phyloP scores from a whole-genome alignment of 2,888 invertebrate species.

The Agrochola lota region DNA sequence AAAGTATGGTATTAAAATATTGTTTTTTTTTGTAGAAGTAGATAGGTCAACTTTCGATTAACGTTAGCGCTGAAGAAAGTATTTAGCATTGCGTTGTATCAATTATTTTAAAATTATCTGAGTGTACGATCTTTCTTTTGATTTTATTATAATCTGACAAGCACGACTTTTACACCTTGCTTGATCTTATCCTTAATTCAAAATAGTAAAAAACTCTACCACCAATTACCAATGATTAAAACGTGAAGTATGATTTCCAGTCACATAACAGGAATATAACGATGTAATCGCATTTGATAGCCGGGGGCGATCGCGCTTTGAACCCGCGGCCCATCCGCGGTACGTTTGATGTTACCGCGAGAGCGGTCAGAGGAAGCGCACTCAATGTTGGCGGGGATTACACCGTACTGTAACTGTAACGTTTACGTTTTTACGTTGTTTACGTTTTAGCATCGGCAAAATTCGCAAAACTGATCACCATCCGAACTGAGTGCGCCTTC shows the following conservation, averaged over 20 bases:
- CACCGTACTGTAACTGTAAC: slow-evolving; percentile 71
- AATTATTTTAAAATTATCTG: not conserved
- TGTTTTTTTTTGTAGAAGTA: too few species aligned
- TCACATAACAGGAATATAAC: slow-evolving; percentile 58
- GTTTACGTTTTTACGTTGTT: too few species aligned
- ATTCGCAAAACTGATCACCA: too few species aligned
- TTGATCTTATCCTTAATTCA: slow-evolving; percentile 44
- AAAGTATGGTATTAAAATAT: too few species aligned
- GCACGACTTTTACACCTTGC: slow-evolving; percentile 48
- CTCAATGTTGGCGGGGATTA: slow-evolving; percentile 67
- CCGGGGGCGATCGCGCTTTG: slow-evolving; percentile 78
- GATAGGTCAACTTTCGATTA: not conserved
- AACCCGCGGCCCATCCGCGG: slow-evolving; percentile 76
- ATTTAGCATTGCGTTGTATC: not conserved
- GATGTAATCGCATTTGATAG: slow-evolving; percentile 67
- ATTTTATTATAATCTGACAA: slow-evolving; percentile 8
- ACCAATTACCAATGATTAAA: slow-evolving; percentile 63
- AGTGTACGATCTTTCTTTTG: slow-evolving; percentile 4
- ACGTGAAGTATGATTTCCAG: slow-evolving; percentile 59
- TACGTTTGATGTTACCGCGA: slow-evolving; percentile 79
- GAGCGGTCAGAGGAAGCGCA: slow-evolving; percentile 76
- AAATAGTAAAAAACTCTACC: slow-evolving; percentile 50
- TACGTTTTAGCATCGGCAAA: too few species aligned
- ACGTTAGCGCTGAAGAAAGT: not conserved
- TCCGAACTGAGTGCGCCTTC: too few species aligned